Percentiles rank a stretch among this genome's conserved stretches.
phyloP scores from a whole-genome alignment of 2,113 vertebrate species.

The Plotosus lineatus region DNA sequence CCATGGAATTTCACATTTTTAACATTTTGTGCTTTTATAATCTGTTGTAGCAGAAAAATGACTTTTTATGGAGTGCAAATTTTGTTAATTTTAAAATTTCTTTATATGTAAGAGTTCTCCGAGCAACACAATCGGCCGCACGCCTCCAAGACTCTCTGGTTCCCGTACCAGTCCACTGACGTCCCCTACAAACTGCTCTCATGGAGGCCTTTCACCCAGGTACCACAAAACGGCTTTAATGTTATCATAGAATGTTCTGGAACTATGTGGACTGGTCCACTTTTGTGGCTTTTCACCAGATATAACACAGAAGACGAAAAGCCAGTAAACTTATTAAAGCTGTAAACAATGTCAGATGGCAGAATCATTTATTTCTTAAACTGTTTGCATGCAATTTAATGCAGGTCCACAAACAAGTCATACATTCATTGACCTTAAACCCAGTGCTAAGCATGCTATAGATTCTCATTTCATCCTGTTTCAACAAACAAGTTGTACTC shows the following conservation, averaged over 20 bases:
- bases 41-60: neutral
- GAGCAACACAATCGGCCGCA: conserved; percentile 79
- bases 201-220: conserved; percentile 69
- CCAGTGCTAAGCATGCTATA: neutral
- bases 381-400: conserved; percentile 1
- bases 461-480: neutral
- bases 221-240: conserved; percentile 74
- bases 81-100: neutral
- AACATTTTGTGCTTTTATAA: neutral
- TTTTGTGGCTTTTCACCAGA: neutral
- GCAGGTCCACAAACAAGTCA: conserved; percentile 18
- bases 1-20: neutral
- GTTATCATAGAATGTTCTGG: neutral
- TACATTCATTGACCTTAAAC: neutral
- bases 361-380: neutral
- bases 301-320: neutral
- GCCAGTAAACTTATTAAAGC: neutral
- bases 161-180: conserved; percentile 89
- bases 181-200: conserved; percentile 86
- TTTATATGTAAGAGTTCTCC: conserved; percentile 73
- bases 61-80: neutral
- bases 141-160: conserved; percentile 79
- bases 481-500: neutral
- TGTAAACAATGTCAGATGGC: neutral
- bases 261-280: neutral